Evolutionary conservation across 1,140 invertebrate genomes (phyloP), one percentile per base, ranked within the genome.

Genomic region (Monomorium pharaonis): DNA sequence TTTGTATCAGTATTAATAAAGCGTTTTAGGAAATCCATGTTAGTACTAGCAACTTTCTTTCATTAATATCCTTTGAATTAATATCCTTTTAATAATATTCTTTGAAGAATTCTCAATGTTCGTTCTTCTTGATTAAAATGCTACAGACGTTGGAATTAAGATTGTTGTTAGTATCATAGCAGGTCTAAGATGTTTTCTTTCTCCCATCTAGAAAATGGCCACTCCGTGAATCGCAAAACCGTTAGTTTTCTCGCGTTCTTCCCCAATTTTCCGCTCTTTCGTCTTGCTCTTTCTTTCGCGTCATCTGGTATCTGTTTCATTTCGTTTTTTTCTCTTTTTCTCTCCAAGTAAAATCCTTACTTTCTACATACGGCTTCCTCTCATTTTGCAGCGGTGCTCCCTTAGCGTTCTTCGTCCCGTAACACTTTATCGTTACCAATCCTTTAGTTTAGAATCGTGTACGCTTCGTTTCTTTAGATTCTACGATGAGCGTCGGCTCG

Each of bases 281-380:
- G 3, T 70, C 42, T 84, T 21, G 67, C 24, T 42, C 27, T 74
- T 75, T 33, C 33, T 74, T 9, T 62, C 58, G 56, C 67, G 63
- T 74, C 49, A 63, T 54, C n/a, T 86, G 42, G 33, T 47, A 51
- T 75, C 49, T 21, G n/a, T 33, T 84, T 67, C 51, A 65, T 69
- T 56, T 44, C n/a, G 16, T 30, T 58, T 75, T 24, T n/a, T 21
- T 14, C 7, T 54, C 24, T 58, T 58, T 24, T n/a, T 47, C 12
- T 33, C 30, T n/a, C 30, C n/a, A n/a, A 3, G 7, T 24, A 1
- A 47, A 16, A 0, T 18, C 10, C 30, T 62, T 58, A 30, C 60
- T 54, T 18, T 69, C 65, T 84, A 47, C 47, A 42, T 47, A 58
- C 9, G 42, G 44, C 12, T 83, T 18, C 42, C 21, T 70, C 16